These are phyloP conservation scores for Odontomachus brunneus DNA, from an alignment of 1,140 invertebrate species.

Conservation along the genomic window DNA sequence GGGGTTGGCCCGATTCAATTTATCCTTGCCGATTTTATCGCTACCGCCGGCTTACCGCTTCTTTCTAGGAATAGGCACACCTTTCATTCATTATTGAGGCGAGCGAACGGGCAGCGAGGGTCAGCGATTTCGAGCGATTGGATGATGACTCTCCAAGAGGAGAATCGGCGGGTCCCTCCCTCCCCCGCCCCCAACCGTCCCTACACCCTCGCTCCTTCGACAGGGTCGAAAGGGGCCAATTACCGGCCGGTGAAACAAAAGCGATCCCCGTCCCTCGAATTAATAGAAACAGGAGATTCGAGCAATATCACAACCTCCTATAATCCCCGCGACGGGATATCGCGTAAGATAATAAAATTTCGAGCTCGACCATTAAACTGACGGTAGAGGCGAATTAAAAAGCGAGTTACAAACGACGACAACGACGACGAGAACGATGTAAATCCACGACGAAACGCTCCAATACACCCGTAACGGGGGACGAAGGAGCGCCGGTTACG, in stretches of 20 bases:
- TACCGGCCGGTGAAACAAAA: slow-evolving; percentile 34
- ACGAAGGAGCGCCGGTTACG: slow-evolving; percentile 26
- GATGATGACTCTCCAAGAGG: slow-evolving; percentile 19
- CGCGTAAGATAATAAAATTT: not conserved
- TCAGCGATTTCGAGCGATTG: slow-evolving; percentile 56
- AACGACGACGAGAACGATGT: slow-evolving; percentile 33
- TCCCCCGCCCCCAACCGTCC: too few species aligned
- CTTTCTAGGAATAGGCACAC: slow-evolving; percentile 66
- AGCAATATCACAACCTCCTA: not conserved
- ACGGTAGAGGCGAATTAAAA: slow-evolving; percentile 34
- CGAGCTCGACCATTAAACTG: slow-evolving; percentile 1
- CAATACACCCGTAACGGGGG: slow-evolving; percentile 12
- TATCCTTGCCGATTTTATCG: slow-evolving; percentile 74
- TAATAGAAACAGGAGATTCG: not conserved
- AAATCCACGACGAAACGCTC: slow-evolving; percentile 13
- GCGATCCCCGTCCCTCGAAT: not conserved
- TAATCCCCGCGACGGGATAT: not conserved
- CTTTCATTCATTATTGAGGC: slow-evolving; percentile 71
- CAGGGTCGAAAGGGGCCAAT: not conserved
- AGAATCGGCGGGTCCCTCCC: not conserved
- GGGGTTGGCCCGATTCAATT: slow-evolving; percentile 78
- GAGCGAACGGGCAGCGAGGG: not conserved
- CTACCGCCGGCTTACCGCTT: slow-evolving; percentile 39
- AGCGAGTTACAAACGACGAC: slow-evolving; percentile 8
- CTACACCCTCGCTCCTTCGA: not conserved